Evolutionary conservation across 2,888 invertebrate genomes (phyloP), one percentile per base, ranked within the genome.

Genomic region (Yponomeuta cagnagella): DNA sequence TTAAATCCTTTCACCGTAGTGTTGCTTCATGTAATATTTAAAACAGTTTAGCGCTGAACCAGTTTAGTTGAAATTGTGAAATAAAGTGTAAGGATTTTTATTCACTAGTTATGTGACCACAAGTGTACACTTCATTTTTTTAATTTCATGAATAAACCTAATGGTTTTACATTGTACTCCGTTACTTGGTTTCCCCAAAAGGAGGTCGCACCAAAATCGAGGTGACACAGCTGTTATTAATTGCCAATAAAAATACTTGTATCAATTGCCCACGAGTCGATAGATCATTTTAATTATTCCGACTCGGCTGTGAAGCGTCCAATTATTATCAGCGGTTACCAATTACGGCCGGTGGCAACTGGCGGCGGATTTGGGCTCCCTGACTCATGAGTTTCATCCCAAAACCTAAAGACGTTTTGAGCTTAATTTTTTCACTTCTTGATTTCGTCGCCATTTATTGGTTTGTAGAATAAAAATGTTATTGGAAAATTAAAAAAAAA

Each of bases 231-330:
- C 68, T 69, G 64, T 48, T 71, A 70, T 71, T 74, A 71, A 72
- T 72, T 63, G 65, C 64, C 23, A 71, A 70, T 74, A 73, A 74
- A 78, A 76, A 72, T 76, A 79, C 76, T 75, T 75, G 76, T 77
- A 78, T 80, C 78, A 78, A 79, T 79, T 77, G 77, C 74, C 72
- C 66, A 73, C 68, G 73, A 74, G 72, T 74, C 74, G 75, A 75
- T 76, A 78, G 78, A 82, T 81, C 78, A 76, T 81, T 85, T 84
- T 90, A 90, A 90, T 90, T 90, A 90, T 85, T 81, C 84, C 84
- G 85, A 85, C 85, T 85, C 87, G 82, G 65, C 82, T 81, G 80
- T 77, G 80, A 81, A 82, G 79, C 80, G 77, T 79, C 79, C 87
- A 86, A 87, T 90, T 88, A 90, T 81, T 81, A 83, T 82, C 80